phyloP scores from a whole-genome alignment of 1,140 invertebrate species.

The Sycobia sp. region DNA sequence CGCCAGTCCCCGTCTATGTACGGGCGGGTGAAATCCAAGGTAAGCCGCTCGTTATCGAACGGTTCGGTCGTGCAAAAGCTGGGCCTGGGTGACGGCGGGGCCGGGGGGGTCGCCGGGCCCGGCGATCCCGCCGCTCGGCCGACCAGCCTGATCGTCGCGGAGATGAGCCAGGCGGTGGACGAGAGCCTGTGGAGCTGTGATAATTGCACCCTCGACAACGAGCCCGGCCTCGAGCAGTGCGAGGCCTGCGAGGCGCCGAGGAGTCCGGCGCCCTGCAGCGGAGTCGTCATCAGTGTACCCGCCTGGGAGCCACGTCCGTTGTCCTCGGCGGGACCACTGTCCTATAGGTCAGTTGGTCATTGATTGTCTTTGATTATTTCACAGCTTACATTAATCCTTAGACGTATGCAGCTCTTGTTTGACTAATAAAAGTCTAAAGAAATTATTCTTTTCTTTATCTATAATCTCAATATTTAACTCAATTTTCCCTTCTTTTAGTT shows the following conservation, averaged over 20 bases:
- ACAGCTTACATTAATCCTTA: no score
- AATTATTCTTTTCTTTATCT: no score
- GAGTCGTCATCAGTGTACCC: conserved; percentile 63
- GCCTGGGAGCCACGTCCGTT: conserved; percentile 60
- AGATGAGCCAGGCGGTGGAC: conserved; percentile 43
- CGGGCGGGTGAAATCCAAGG: conserved; percentile 66
- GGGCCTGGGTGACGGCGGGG: conserved; percentile 10
- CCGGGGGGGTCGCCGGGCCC: no score
- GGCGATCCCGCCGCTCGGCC: conserved; percentile 49
- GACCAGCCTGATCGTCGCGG: conserved; percentile 54
- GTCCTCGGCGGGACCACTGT: conserved; percentile 62
- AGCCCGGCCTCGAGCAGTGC: conserved; percentile 61
- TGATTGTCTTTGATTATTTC: neutral
- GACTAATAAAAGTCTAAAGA: no score
- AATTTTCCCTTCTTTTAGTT: no score
- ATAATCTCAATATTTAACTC: no score
- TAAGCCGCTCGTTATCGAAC: conserved; percentile 64
- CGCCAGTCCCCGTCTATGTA: conserved; percentile 64
- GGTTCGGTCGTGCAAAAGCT: conserved; percentile 58
- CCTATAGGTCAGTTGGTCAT: conserved; percentile 60
- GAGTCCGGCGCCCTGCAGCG: conserved; percentile 59
- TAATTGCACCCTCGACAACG: conserved; percentile 67
- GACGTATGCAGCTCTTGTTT: no score
- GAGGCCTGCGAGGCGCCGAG: conserved; percentile 70
- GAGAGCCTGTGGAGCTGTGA: conserved; percentile 66